Conservation (phyloP, 2,797 vertebrate species). For the Distichodus sexfasciatus region DNA sequence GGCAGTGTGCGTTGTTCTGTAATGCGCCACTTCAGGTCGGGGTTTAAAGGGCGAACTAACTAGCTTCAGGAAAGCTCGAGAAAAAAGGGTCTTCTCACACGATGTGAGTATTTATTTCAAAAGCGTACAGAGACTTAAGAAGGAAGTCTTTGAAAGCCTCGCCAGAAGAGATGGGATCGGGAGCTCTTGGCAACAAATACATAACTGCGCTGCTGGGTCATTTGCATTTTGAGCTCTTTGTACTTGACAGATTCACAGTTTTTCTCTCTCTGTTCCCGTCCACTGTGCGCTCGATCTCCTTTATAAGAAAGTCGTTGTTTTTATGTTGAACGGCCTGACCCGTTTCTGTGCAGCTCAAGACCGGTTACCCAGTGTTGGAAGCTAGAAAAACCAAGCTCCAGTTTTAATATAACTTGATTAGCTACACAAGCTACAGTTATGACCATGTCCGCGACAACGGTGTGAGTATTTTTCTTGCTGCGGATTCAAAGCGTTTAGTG, state of each 20-base stretch:
- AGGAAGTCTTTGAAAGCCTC: background rate
- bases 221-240: conserved; percentile 15
- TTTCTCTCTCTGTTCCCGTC: background rate
- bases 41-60: background rate
- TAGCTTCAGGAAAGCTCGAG: background rate
- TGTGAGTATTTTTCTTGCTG: too few relatives aligned
- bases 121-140: background rate
- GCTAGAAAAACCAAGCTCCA: too few relatives aligned
- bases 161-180: conserved; percentile 8
- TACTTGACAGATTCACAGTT: conserved; percentile 5
- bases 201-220: conserved; percentile 14
- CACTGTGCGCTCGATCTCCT: background rate
- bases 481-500: too few relatives aligned
- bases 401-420: too few relatives aligned
- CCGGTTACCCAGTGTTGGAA: too few relatives aligned
- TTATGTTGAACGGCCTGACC: background rate
- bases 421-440: too few relatives aligned
- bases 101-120: conserved; percentile 13
- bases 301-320: background rate
- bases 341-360: too few relatives aligned
- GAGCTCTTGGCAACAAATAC: conserved; percentile 3
- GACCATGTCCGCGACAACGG: too few relatives aligned
- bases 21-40: background rate
- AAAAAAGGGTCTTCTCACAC: conserved; percentile 8
- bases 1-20: too few relatives aligned